These are phyloP conservation scores for Drosophila neoperkinsi DNA, from an alignment of 2,888 invertebrate species.

Conservation along the genomic window DNA sequence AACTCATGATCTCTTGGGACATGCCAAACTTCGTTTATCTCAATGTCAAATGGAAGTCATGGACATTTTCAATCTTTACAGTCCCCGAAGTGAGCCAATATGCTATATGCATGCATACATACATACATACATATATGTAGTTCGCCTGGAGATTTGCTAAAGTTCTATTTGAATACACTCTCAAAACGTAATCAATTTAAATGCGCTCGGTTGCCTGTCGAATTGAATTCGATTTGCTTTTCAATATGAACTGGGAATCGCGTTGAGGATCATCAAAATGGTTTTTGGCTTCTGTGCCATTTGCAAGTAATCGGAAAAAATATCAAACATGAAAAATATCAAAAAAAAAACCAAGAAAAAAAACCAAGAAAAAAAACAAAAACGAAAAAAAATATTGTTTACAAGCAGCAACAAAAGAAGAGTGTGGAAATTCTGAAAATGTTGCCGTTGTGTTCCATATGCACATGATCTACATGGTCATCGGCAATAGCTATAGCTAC, in stretches of 20 bases:
- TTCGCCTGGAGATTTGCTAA: constrained; percentile 39
- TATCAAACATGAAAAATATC: constrained; percentile 19
- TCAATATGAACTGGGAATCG: constrained; percentile 42
- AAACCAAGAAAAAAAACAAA: constrained; percentile 7
- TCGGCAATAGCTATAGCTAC: constrained; percentile 22
- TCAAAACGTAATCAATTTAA: constrained; percentile 78
- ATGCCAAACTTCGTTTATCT: constrained; percentile 67
- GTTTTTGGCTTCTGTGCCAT: constrained; percentile 47
- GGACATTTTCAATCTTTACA: constrained; percentile 40
- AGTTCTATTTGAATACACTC: constrained; percentile 75
- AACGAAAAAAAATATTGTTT: constrained; percentile 55
- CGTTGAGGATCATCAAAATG: constrained; percentile 10
- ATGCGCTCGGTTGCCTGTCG: constrained; percentile 76
- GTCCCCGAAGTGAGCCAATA: constrained; percentile 8
- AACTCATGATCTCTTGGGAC: constrained; percentile 23
- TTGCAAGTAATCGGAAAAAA: constrained; percentile 43
- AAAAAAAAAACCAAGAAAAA: constrained; percentile 13
- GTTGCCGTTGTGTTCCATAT: constrained; percentile 65
- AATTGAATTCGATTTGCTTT: constrained; percentile 76
- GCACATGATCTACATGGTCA: constrained; percentile 64
- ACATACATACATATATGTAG: neutral
- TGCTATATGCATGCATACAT: neutral
- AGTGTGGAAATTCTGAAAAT: constrained; percentile 73
- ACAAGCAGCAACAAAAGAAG: constrained; percentile 53
- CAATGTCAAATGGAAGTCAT: constrained; percentile 55